Conservation (phyloP, 2,797 vertebrate genomes). For the Mergus octosetaceus region DNA sequence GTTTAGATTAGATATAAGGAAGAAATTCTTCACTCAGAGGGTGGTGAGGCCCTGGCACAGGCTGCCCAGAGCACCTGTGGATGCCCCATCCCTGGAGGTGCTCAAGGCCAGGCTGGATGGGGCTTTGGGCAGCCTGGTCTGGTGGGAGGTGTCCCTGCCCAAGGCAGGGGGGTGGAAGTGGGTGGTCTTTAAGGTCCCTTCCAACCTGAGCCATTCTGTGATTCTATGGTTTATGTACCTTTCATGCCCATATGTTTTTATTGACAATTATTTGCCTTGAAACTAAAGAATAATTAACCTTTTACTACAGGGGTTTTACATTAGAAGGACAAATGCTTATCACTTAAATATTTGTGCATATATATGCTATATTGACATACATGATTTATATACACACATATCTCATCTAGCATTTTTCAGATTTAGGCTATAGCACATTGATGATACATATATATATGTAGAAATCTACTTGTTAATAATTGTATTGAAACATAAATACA, state of each 20-base stretch:
- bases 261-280: neutral
- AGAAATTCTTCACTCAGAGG: too few species aligned
- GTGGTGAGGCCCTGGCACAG: too few species aligned
- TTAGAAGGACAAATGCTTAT: neutral
- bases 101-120: too few species aligned
- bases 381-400: neutral
- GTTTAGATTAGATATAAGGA: too few species aligned
- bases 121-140: too few species aligned
- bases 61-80: too few species aligned
- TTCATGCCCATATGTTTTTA: neutral
- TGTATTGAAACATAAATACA: neutral
- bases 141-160: too few species aligned
- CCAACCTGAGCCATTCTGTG: too few species aligned
- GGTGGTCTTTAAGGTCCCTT: too few species aligned
- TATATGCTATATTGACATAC: neutral
- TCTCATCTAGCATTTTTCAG: neutral
- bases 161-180: too few species aligned
- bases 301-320: neutral
- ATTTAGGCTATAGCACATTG: neutral
- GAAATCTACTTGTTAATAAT: neutral
- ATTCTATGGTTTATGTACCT: neutral
- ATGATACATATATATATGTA: fast-evolving
- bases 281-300: neutral
- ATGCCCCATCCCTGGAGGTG: too few species aligned
- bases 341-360: neutral